Evolutionary conservation across 2,113 vertebrate species (phyloP), one percentile per base, ranked within the genome.

Genomic region (Phrynosoma platyrhinos): DNA sequence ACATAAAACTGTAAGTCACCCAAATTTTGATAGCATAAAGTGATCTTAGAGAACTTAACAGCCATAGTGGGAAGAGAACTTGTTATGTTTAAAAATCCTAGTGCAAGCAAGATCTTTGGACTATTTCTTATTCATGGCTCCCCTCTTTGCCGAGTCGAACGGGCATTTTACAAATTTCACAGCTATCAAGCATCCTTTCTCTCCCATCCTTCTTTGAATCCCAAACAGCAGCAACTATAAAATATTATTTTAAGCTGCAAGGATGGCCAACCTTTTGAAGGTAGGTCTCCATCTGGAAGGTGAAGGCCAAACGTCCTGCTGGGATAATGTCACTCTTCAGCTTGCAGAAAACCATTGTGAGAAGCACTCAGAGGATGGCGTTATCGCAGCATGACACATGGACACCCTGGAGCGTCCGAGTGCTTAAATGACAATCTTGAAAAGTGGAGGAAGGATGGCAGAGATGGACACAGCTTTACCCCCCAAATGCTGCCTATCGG

Each of bases 271-370:
- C 94, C 94, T 94, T 93, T 92, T 55, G 1, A 87, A 92, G 69
- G 81, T 94, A 82, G 89, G 83, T 93, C 71, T 77, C 94, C 83
- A 2, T 91, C 68, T 25, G 82, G 91, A 95, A 94, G 91, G 92
- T 89, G 91, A 94, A 92, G 89, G 93, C 90, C 80, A 69, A 93
- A 87, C 89, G 58, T 93, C 95, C 93, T 89, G 93, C 94, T 95
- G 94, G 58, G 96, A 92, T 95, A 96, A 95, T 96, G 94, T 92
- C 92, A 94, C 64, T 90, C 90, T 94, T 93, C 53, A 20, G 82
- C 90, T 79, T 66, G 83, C 91, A 87, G 95, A 68, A 93, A 95
- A 94, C 92, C 91, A 93, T 82, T 91, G 92, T 93, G 83, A 90
- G 94, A 92, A 21, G 93, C 79, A 42, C 94, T 93, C 76, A 10